These are phyloP conservation scores for Amphimallon solstitiale DNA, from an alignment of 2,888 invertebrate species.

Conservation along the genomic window DNA sequence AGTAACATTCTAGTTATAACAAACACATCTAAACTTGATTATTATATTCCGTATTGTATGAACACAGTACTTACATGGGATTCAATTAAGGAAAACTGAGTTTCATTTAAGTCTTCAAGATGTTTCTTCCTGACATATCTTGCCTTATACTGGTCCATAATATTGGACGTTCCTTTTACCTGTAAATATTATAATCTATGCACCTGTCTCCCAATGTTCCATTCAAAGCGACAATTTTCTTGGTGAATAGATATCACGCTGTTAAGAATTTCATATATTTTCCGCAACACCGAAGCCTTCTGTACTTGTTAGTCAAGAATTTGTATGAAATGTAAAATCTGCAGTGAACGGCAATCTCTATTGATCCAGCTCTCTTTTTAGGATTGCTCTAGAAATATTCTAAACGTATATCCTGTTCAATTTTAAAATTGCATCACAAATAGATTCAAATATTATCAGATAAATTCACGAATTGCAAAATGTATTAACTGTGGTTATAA, in stretches of 20 bases:
- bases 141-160: slow-evolving; percentile 9
- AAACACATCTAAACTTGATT: not conserved
- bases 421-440: too few species aligned
- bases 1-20: too few species aligned
- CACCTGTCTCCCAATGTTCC: not conserved
- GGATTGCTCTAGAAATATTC: too few species aligned
- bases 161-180: slow-evolving; percentile 21
- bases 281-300: not conserved
- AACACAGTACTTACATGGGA: not conserved
- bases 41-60: not conserved
- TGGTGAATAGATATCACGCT: slow-evolving; percentile 19
- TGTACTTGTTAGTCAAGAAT: slow-evolving; percentile 16
- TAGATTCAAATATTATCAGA: too few species aligned
- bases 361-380: too few species aligned
- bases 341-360: too few species aligned
- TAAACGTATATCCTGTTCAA: too few species aligned
- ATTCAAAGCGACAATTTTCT: slow-evolving; percentile 17
- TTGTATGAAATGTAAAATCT: not conserved
- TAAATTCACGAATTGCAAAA: too few species aligned
- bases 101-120: slow-evolving; percentile 1
- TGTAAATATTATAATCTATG: slow-evolving; percentile 17
- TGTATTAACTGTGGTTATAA: too few species aligned
- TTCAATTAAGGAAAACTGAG: slow-evolving; percentile 7
- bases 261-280: slow-evolving; percentile 20
- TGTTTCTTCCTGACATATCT: slow-evolving; percentile 7